Conservation (phyloP, 2,888 invertebrate species). For the Clistopyga incitator region DNA sequence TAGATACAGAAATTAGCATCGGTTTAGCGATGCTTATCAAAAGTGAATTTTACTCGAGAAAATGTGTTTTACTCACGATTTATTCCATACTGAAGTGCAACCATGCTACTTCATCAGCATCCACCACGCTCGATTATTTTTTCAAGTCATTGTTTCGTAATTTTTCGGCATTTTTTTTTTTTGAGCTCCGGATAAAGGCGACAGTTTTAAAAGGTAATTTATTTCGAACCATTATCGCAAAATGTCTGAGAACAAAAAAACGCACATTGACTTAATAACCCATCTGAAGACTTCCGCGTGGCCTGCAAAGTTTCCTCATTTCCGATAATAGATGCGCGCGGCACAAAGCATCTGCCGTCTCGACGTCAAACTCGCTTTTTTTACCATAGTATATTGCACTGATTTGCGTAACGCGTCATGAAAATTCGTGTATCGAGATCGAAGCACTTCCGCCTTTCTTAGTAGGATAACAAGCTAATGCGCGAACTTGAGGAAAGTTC, state of each 20-base stretch:
- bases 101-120: background rate
- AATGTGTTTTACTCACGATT: background rate
- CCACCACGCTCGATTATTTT: background rate
- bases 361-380: background rate
- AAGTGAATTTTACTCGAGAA: background rate
- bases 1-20: slow-evolving; percentile 43
- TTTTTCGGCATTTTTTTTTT: no score
- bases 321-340: background rate
- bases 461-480: background rate
- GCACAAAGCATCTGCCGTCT: background rate
- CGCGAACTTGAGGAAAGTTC: background rate
- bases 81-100: background rate
- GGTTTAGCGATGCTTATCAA: background rate
- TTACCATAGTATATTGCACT: background rate
- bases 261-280: background rate
- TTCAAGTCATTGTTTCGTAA: background rate
- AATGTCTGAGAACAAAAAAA: background rate
- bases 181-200: background rate
- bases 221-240: background rate
- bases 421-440: background rate
- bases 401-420: background rate
- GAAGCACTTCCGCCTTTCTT: background rate
- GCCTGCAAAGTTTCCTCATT: background rate
- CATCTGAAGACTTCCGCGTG: background rate
- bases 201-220: background rate